These are phyloP conservation scores for Axea sp. DNA, from an alignment of 2,888 invertebrate species.

Conservation along the genomic window DNA sequence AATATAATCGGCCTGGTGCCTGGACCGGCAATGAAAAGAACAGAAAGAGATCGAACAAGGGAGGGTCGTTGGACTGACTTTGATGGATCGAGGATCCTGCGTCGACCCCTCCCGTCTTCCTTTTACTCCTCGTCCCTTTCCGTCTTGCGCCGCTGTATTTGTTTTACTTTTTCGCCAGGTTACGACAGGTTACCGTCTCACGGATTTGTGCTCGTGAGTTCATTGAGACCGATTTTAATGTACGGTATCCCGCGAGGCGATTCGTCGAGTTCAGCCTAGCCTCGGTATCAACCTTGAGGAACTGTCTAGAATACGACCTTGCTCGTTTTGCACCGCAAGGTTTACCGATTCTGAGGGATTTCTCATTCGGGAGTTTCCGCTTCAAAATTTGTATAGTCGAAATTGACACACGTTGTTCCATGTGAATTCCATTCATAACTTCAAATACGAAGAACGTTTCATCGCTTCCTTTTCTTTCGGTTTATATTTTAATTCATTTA, in stretches of 20 bases:
- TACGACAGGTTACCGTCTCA: conserved; percentile 76
- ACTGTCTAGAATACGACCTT: conserved; percentile 63
- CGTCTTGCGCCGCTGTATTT: conserved; percentile 71
- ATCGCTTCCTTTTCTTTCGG: too few relatives aligned
- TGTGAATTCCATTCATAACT: conserved; percentile 12
- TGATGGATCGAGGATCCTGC: conserved; percentile 76
- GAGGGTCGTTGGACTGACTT: conserved; percentile 73
- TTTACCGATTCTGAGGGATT: conserved; percentile 20
- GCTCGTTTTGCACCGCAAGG: conserved; percentile 57
- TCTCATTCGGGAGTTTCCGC: conserved; percentile 5
- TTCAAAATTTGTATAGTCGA: conserved; percentile 10
- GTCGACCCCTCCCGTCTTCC: conserved; percentile 64
- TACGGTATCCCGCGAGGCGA: conserved; percentile 4
- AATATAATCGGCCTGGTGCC: conserved; percentile 68
- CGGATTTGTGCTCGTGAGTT: conserved; percentile 61
- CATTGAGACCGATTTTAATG: conserved; percentile 13
- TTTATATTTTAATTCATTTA: too few relatives aligned
- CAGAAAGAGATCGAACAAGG: conserved; percentile 54
- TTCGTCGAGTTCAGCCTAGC: conserved; percentile 13
- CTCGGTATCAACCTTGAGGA: conserved; percentile 50
- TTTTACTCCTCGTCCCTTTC: conserved; percentile 21
- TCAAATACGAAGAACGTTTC: too few relatives aligned
- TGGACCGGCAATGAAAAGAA: conserved; percentile 42
- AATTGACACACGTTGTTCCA: conserved; percentile 7
- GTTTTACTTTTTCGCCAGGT: conserved; percentile 74